Percentiles rank a stretch among this genome's conserved stretches.
Conservation (phyloP, 2,888 invertebrate species). For the Diadromus collaris region DNA sequence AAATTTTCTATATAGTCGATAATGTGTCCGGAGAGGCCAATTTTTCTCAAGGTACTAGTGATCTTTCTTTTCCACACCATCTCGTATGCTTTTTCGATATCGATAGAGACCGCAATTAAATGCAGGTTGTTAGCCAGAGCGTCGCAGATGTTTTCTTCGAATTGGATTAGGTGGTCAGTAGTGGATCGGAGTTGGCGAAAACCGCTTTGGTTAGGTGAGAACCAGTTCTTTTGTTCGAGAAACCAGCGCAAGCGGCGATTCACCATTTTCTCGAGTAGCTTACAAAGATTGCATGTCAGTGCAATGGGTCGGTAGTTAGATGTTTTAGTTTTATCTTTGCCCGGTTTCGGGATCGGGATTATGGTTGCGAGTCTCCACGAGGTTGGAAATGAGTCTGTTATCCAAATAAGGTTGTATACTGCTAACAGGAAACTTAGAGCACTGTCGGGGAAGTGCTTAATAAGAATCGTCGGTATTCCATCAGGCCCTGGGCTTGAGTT, state of each 20-base stretch:
- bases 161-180: conserved; percentile 16
- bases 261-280: conserved; percentile 48
- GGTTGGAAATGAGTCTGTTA: conserved; percentile 24
- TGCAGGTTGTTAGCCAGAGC: conserved; percentile 53
- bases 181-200: conserved; percentile 39
- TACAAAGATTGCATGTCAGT: conserved; percentile 44
- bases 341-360: conserved; percentile 32
- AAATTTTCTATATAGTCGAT: not conserved
- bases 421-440: conserved; percentile 21
- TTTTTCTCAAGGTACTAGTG: not conserved
- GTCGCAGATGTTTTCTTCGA: conserved; percentile 42
- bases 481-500: conserved; percentile 59
- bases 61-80: conserved; percentile 31
- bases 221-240: not conserved
- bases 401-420: conserved; percentile 37
- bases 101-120: conserved; percentile 34
- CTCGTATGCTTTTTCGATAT: conserved; percentile 25
- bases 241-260: conserved; percentile 31
- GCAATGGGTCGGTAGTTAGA: conserved; percentile 46
- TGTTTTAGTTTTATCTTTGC: conserved; percentile 36
- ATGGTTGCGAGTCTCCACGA: conserved; percentile 34
- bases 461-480: conserved; percentile 45
- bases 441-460: conserved; percentile 19
- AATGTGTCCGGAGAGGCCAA: conserved; percentile 20
- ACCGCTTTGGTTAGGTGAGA: conserved; percentile 27